Evolutionary conservation across 2,113 vertebrate species (phyloP).

Genomic region (Cinclus mexicanus): DNA sequence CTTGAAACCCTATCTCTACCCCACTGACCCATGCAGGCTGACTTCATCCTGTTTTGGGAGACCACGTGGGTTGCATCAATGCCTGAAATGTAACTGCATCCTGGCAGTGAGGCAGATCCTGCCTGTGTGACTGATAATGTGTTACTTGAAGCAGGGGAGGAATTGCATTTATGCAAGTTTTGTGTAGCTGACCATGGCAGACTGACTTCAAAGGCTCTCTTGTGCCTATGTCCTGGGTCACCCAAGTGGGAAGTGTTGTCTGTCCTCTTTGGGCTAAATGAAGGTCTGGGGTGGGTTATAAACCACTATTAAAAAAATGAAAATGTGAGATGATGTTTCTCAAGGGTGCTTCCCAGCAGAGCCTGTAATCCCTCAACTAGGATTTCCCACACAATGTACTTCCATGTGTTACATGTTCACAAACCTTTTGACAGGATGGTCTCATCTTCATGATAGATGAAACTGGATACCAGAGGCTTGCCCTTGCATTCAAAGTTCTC

Average conservation of each 20-base stretch:
- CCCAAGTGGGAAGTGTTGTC: background rate
- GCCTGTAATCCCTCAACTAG: background rate
- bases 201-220: background rate
- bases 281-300: background rate
- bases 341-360: background rate
- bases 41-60: slow-evolving; percentile 8
- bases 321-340: background rate
- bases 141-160: background rate
- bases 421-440: background rate
- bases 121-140: background rate
- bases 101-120: background rate
- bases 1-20: slow-evolving; percentile 69
- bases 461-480: background rate
- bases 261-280: background rate
- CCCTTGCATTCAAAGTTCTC: background rate
- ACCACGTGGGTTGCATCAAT: background rate
- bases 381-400: background rate
- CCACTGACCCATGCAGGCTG: slow-evolving; percentile 16
- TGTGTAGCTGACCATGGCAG: background rate
- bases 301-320: background rate
- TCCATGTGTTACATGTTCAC: background rate
- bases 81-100: slow-evolving; percentile 30
- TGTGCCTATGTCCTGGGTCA: accelerated
- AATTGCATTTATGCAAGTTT: background rate
- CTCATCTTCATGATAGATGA: background rate